Percentiles rank a stretch among this genome's conserved stretches.
Conservation (phyloP, 1,140 invertebrate species). For the Leptonema lineaticorne region DNA sequence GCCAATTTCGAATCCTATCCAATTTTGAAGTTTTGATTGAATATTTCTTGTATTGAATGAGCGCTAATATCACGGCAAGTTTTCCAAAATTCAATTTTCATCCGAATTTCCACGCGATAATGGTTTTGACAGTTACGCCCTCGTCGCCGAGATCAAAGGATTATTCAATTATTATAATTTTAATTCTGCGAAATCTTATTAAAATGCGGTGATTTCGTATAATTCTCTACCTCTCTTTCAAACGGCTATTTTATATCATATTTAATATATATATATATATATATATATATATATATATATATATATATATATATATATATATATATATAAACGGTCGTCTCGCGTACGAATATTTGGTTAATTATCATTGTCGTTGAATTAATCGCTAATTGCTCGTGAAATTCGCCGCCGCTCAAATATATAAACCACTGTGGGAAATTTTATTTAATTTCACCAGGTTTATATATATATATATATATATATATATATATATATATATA, state of each 20-base stretch:
- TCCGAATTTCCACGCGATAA: neutral
- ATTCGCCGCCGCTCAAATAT: neutral
- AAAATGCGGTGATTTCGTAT: too few species aligned
- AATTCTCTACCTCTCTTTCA: too few species aligned
- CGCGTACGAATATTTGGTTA: neutral
- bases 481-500: too few species aligned
- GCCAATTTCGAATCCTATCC: neutral
- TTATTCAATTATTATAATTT: neutral
- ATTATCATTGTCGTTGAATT: neutral
- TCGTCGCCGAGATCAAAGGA: neutral
- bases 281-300: too few species aligned
- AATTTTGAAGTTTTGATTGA: neutral
- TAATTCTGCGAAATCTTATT: too few species aligned
- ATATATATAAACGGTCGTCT: too few species aligned
- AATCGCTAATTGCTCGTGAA: neutral
- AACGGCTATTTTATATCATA: too few species aligned
- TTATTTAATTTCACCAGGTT: neutral
- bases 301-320: too few species aligned
- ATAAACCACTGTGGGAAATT: conserved; percentile 6
- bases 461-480: too few species aligned
- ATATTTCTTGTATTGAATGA: too few species aligned
- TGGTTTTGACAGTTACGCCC: neutral
- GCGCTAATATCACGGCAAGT: neutral
- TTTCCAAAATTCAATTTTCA: neutral
- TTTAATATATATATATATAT: too few species aligned